These are phyloP conservation scores for Dromaius novaehollandiae DNA, from an alignment of 2,113 vertebrate species.

Conservation along the genomic window DNA sequence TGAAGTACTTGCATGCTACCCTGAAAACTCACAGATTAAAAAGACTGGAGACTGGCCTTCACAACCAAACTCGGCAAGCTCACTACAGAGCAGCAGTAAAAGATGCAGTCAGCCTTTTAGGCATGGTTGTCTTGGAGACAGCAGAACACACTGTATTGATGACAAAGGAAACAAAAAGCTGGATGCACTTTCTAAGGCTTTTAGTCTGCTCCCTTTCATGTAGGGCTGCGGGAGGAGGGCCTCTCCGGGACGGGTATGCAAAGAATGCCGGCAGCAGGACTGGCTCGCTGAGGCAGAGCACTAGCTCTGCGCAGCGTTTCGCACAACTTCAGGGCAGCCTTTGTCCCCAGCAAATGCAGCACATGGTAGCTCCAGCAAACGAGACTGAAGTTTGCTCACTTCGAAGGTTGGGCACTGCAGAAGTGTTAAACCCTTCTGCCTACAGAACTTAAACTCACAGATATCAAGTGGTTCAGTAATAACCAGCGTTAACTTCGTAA, in stretches of 20 bases:
- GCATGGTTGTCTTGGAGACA: conserved; percentile 75
- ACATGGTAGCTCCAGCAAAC: neutral
- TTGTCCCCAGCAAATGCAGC: fast-evolving
- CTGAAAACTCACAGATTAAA: neutral
- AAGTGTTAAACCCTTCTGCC: neutral
- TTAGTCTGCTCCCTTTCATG: conserved; percentile 62
- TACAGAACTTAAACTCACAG: neutral
- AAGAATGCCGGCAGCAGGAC: conserved; percentile 55
- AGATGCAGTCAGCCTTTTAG: conserved; percentile 66
- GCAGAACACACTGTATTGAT: conserved; percentile 61
- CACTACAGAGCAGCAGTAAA: conserved; percentile 30
- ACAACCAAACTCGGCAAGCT: neutral
- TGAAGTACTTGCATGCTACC: neutral
- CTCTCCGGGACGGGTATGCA: conserved; percentile 41
- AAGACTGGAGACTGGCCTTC: neutral
- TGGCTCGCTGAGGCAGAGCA: conserved; percentile 36
- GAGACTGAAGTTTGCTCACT: neutral
- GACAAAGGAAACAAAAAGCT: conserved; percentile 73
- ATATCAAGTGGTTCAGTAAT: neutral
- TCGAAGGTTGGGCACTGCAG: neutral
- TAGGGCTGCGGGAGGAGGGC: conserved; percentile 53
- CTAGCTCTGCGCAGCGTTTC: neutral
- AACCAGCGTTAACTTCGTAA: neutral
- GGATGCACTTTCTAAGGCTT: conserved; percentile 69
- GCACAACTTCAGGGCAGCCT: neutral